Evolutionary conservation across 2,797 vertebrate genomes (phyloP).

Genomic region (Pempheris klunzingeri): DNA sequence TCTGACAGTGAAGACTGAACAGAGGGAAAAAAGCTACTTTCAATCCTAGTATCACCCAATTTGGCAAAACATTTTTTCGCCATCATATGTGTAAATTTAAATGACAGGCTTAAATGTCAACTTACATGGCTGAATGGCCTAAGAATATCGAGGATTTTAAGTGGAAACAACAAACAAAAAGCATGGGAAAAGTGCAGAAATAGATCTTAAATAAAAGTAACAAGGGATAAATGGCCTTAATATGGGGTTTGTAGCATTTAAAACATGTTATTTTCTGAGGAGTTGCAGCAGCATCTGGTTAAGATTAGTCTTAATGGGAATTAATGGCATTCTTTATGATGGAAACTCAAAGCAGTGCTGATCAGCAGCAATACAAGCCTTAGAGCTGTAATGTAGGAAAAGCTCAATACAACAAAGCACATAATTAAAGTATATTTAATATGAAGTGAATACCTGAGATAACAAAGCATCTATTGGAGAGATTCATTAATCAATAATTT

Average conservation of each 20-base stretch:
- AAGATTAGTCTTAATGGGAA: neutral
- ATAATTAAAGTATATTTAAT: neutral
- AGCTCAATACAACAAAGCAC: too few species aligned
- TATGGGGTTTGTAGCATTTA: neutral
- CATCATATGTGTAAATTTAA: neutral
- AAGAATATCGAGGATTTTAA: neutral
- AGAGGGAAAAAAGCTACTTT: neutral
- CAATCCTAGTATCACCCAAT: neutral
- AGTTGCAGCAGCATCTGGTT: neutral
- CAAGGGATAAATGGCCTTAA: neutral
- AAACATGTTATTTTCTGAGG: conserved; percentile 4
- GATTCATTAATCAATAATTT: neutral
- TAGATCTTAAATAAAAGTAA: too few species aligned
- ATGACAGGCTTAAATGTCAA: neutral
- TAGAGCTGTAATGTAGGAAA: neutral
- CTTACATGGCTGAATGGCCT: neutral
- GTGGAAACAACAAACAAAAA: neutral
- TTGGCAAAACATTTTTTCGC: too few species aligned
- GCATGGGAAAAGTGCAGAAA: neutral
- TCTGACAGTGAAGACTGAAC: neutral
- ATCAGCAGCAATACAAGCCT: neutral
- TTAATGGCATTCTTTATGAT: neutral
- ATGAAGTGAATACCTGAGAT: neutral
- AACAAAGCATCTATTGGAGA: neutral
- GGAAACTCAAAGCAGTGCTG: neutral